Evolutionary conservation across 2,113 vertebrate species (phyloP), one percentile per base, ranked within the genome.

Genomic region (Lichenostomus cassidix): DNA sequence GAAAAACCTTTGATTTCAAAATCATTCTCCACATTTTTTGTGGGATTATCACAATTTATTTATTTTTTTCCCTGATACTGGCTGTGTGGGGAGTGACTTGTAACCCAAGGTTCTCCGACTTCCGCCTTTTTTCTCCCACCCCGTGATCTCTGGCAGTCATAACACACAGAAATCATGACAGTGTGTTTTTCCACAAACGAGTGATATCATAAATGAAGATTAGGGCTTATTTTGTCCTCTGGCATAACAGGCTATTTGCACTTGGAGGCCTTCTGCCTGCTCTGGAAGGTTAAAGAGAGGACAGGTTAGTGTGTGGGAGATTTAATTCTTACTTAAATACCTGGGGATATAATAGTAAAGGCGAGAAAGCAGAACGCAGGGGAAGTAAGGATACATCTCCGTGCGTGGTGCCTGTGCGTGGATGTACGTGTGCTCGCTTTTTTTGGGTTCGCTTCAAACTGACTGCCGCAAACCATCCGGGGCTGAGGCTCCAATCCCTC

Each of bases 281-380:
- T 33, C 60, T 83, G 60, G 79, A 74, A 95, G 95, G 90, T 93
- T 93, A 86, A 83, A 75, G 76, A 86, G 47, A 92, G 92, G 88
- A 82, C 94, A 92, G 85, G 93, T 90, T 70, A 81, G 95, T 94
- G 93, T 71, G 92, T 75, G 86, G 85, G 90, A 64, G 90, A 92
- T 87, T 46, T 95, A 96, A 93, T 90, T 93, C 15, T 5, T 60
- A 19, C 68, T 90, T 92, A 90, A 93, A 64, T 83, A 89, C 59
- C 60, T 44, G 83, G 76, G 76, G 82, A 67, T 91, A 50, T 33
- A 65, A 73, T 69, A 84, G 52, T 50, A 70, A 85, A 81, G 82
- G 75, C 33, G 1, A 92, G 73, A 76, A 70, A 41, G 80, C 75
- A 83, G 59, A 77, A 47, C 0, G 25, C 75, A 42, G 90, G 67